phyloP scores from a whole-genome alignment of 2,797 vertebrate genomes.

The Nothura maculosa region DNA sequence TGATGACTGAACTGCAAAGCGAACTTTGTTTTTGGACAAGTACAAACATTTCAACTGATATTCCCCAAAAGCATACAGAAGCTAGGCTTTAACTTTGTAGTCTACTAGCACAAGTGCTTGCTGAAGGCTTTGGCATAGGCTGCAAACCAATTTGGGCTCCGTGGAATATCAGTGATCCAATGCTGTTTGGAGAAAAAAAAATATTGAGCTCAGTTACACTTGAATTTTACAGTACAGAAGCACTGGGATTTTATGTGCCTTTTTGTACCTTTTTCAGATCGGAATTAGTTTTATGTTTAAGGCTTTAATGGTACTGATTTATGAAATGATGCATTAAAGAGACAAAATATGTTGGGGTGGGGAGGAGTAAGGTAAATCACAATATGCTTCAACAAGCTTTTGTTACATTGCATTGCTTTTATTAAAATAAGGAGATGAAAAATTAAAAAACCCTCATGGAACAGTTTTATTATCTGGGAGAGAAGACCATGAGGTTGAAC shows the following conservation, averaged over 20 bases:
- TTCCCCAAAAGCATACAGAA: constrained; percentile 90
- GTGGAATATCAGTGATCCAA: constrained; percentile 92
- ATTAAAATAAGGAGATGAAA: constrained; percentile 87
- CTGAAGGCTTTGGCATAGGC: constrained; percentile 94
- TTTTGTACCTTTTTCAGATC: constrained; percentile 99
- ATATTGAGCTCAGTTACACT: constrained; percentile 98
- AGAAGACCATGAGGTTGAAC: constrained; percentile 86
- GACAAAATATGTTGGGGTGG: constrained; percentile 88
- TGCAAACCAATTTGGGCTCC: constrained; percentile 89
- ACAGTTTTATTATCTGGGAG: constrained; percentile 86
- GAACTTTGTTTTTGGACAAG: constrained; percentile 89
- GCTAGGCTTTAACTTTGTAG: constrained; percentile 98
- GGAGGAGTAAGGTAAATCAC: constrained; percentile 88
- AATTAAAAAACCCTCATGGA: constrained; percentile 84
- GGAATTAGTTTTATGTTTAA: constrained; percentile 99
- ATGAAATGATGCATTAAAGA: constrained; percentile 92
- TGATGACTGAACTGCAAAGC: constrained; percentile 89
- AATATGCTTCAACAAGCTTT: constrained; percentile 93
- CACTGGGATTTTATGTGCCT: constrained; percentile 99
- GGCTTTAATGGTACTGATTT: constrained; percentile 99
- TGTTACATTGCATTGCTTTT: constrained; percentile 93
- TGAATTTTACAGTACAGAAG: constrained; percentile 99
- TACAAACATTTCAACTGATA: constrained; percentile 92
- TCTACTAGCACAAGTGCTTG: constrained; percentile 97
- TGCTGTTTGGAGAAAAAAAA: constrained; percentile 88